These are phyloP conservation scores for Sebastes flavidus DNA, from an alignment of 2,797 vertebrate genomes.

Conservation along the genomic window DNA sequence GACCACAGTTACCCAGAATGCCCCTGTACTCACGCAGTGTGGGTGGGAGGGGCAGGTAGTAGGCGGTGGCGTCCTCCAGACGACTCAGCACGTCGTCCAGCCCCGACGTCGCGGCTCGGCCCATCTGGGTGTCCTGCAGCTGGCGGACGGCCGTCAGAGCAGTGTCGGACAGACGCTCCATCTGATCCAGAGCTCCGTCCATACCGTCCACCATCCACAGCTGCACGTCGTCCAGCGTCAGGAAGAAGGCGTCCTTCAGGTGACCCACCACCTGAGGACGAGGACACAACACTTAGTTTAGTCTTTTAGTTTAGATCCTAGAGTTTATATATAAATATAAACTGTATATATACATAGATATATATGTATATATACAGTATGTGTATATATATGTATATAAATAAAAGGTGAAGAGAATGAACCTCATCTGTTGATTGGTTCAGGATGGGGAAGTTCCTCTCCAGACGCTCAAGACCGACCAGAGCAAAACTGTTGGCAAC, in stretches of 20 bases:
- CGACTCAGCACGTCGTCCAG: conserved; percentile 71
- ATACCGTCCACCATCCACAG: conserved; percentile 60
- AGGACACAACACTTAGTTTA: neutral
- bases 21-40: conserved; percentile 68
- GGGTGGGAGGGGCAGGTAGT: conserved; percentile 77
- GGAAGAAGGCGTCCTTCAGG: conserved; percentile 70
- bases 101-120: conserved; percentile 33
- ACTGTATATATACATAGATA: too few species aligned
- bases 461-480: conserved; percentile 72
- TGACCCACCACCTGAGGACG: conserved; percentile 68
- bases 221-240: conserved; percentile 75
- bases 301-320: neutral
- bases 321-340: too few species aligned
- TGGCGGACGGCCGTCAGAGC: conserved; percentile 7
- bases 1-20: neutral
- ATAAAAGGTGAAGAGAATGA: neutral
- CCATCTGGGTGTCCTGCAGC: conserved; percentile 60
- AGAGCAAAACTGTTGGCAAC: conserved; percentile 69
- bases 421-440: conserved; percentile 80
- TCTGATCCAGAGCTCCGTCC: conserved; percentile 53
- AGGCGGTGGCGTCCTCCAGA: conserved; percentile 66
- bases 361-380: too few species aligned
- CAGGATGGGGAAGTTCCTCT: conserved; percentile 75
- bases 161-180: conserved; percentile 27
- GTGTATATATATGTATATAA: too few species aligned